These are phyloP conservation scores for Gyrodactylus bullatarudis DNA, from an alignment of 1,140 invertebrate species.

Conservation along the genomic window DNA sequence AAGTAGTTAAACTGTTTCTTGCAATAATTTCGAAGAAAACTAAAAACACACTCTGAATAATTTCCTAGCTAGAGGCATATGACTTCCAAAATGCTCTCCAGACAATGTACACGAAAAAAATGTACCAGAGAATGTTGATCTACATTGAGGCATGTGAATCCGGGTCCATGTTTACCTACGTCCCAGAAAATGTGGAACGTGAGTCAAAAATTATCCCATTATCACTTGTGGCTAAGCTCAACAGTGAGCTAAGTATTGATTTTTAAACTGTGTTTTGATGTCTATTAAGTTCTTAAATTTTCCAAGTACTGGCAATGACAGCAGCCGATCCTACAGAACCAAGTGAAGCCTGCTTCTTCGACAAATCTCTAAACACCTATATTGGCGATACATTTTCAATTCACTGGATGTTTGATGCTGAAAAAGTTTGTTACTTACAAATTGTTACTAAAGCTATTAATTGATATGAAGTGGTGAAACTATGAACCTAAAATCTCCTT, in stretches of 20 bases:
- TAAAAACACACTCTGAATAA: too few relatives aligned
- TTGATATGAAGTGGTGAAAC: too few relatives aligned
- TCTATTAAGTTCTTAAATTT: not conserved
- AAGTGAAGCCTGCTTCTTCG: not conserved
- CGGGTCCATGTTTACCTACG: not conserved
- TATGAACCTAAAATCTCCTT: too few relatives aligned
- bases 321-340: not conserved
- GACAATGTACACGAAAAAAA: not conserved
- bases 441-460: too few relatives aligned
- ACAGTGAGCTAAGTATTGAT: too few relatives aligned
- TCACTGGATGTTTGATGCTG: not conserved
- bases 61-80: not conserved
- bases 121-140: not conserved
- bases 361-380: not conserved
- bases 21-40: too few relatives aligned
- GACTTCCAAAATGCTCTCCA: not conserved
- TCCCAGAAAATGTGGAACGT: not conserved
- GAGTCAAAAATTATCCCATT: too few relatives aligned
- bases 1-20: too few relatives aligned
- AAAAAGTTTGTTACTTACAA: not conserved
- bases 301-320: not conserved
- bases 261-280: not conserved
- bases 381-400: not conserved
- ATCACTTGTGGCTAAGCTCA: too few relatives aligned
- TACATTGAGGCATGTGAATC: not conserved